Evolutionary conservation across 2,797 vertebrate species (phyloP), one percentile per base, ranked within the genome.

Genomic region (Bothrops alternatus): DNA sequence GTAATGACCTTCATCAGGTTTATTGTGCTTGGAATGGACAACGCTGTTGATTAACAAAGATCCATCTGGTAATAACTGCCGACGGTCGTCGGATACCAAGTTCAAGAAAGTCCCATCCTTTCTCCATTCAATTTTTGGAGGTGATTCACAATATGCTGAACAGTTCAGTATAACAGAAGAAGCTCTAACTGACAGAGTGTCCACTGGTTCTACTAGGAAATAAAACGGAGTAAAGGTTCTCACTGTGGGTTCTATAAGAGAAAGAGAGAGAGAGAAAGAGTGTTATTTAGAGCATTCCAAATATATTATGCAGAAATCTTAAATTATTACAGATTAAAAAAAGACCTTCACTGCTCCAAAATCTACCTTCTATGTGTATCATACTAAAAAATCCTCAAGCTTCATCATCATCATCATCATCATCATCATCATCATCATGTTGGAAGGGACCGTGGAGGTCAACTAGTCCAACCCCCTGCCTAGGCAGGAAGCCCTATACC

Each of bases 1-100:
- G 65, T 99, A 99, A 94, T 98, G 98, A 26, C 99, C 99, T 96
- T 99, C 99, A n/a, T 99, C 99, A 0, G 99, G 99, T 95, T 99
- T 99, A 93, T 99, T 99, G 95, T 99, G 99, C 95, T 99, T 99
- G 20, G 98, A 99, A 97, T 99, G 99, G 94, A 99, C 98, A 95
- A 99, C 98, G 0, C 96, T 98, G 95, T 94, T 97, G 96, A 99
- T 98, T 95, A 98, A 96, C 73, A 99, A 97, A 63, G 99, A 99
- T 82, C 99, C 99, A 16, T 99, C 98, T 0, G 98, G 96, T 6
- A 99, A 98, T 92, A 99, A 97, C 94, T 98, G 97, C 2, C 99
- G 98, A 3, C 99, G 98, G 93, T 99, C 99, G 57, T 99, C 99
- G 0, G 98, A 98, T 28, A 97, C 98, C 97, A 99, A 96, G 95